Percentiles rank a stretch among this genome's conserved stretches.
phyloP scores from a whole-genome alignment of 1,140 invertebrate genomes.

The Polypedilum pembai region DNA sequence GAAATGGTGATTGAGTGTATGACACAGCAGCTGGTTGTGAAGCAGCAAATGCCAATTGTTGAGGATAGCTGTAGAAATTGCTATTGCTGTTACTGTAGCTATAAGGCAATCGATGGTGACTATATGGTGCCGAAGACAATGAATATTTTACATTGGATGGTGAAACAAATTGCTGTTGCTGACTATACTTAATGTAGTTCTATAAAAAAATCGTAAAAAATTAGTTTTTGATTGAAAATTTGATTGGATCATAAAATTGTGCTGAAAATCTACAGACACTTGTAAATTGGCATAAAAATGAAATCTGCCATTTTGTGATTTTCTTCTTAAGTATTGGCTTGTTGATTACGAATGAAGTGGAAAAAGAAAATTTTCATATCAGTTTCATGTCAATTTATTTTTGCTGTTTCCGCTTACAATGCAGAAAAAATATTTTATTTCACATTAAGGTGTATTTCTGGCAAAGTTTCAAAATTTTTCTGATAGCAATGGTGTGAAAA shows the following conservation, averaged over 20 bases:
- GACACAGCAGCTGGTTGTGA: background rate
- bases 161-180: background rate
- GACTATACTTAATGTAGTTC: background rate
- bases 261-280: background rate
- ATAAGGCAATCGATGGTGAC: background rate
- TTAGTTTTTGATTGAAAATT: constrained; percentile 9
- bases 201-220: background rate
- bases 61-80: background rate
- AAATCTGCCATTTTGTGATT: no score
- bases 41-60: background rate
- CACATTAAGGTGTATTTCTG: no score
- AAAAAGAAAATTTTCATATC: no score
- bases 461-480: no score
- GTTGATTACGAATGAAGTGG: no score
- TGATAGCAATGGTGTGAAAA: no score
- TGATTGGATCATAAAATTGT: background rate
- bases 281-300: no score
- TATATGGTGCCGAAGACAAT: background rate
- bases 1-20: constrained; percentile 5
- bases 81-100: background rate
- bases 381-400: no score
- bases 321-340: no score
- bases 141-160: constrained; percentile 4
- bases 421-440: no score
- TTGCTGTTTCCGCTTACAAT: no score